Base-by-base conservation (phyloP, 1,140 invertebrate species). In the Drosophila pruinosa region DNA sequence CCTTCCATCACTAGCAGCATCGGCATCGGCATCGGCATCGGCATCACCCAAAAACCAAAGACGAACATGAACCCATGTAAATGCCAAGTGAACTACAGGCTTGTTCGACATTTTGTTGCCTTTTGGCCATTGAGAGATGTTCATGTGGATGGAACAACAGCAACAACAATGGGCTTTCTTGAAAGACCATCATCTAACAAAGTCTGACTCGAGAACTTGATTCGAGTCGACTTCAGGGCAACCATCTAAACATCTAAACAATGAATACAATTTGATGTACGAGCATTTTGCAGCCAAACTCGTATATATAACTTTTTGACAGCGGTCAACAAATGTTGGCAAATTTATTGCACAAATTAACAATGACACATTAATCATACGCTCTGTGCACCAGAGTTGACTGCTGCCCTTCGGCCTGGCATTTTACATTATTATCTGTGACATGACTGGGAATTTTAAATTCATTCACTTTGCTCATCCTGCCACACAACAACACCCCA, bases 321-420 rank as follows among this genome's bases (percentile, higher is more conserved):
- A 78, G 59, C 72, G 80, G 80, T 85, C 75, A 85, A 71, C 31
- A 57, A 69, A 69, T 50, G 56, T 31, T 39, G 47, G 14, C 6
- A 72, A 77, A 77, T 86, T 86, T 75, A 80, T 86, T 73, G 69
- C 31, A 21, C 47, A 72, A 78, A 68, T 82, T 70, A 68, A 73
- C 63, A 62, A 71, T 70, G 78, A 71, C 54, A 88, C 68, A 86
- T 86, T 88, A 88, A 88, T 88, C 72, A 64, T 68, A 78, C 59
- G 52, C 50, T 45, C 48, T 34, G 61, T 62, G 17, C 47, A 52
- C 41, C 65, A 48, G 48, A 58, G 48, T 15, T 48, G 21, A 34
- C 36, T 26, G 7, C 15, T 34, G 31, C 7, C 24, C 39, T 26
- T 45, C 17, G 14, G 34, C 45, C 45, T 50, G 45, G 19, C 52